phyloP scores from a whole-genome alignment of 2,113 vertebrate genomes.

The Protobothrops flavoviridis region DNA sequence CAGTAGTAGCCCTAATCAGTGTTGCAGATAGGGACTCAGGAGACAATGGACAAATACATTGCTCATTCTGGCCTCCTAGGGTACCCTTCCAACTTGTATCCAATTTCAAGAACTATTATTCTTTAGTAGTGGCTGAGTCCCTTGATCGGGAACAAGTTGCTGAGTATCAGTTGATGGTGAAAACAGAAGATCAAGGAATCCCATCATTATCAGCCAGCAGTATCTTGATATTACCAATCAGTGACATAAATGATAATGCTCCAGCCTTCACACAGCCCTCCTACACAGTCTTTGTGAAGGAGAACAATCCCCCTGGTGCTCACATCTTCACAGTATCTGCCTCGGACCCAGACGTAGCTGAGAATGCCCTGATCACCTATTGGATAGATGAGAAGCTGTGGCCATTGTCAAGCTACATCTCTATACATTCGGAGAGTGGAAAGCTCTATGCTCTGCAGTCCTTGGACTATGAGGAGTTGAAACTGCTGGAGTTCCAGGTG shows the following conservation, averaged over 20 bases:
- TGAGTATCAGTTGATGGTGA: background rate
- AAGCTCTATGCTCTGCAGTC: too few relatives aligned
- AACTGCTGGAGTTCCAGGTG: slow-evolving; percentile 25
- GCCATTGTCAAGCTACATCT: too few relatives aligned
- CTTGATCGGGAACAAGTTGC: slow-evolving; percentile 10
- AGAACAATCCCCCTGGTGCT: too few relatives aligned
- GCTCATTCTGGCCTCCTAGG: background rate
- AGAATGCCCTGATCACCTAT: too few relatives aligned
- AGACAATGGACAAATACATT: slow-evolving; percentile 8
- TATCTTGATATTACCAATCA: background rate
- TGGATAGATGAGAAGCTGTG: too few relatives aligned
- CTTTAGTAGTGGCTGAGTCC: background rate
- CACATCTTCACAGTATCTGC: too few relatives aligned
- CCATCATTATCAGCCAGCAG: slow-evolving; percentile 4
- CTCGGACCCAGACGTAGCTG: too few relatives aligned
- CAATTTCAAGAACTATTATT: slow-evolving; percentile 31
- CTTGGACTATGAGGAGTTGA: too few relatives aligned
- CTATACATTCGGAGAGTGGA: too few relatives aligned
- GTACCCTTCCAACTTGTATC: slow-evolving; percentile 13
- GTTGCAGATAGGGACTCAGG: slow-evolving; percentile 17
- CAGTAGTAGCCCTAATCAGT: slow-evolving; percentile 65
- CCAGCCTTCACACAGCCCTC: background rate
- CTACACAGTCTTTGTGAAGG: too few relatives aligned
- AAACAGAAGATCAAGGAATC: background rate
- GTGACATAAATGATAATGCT: slow-evolving; percentile 9